These are phyloP conservation scores for Diploscapter pachys DNA, from an alignment of 1,140 invertebrate genomes.

Conservation along the genomic window DNA sequence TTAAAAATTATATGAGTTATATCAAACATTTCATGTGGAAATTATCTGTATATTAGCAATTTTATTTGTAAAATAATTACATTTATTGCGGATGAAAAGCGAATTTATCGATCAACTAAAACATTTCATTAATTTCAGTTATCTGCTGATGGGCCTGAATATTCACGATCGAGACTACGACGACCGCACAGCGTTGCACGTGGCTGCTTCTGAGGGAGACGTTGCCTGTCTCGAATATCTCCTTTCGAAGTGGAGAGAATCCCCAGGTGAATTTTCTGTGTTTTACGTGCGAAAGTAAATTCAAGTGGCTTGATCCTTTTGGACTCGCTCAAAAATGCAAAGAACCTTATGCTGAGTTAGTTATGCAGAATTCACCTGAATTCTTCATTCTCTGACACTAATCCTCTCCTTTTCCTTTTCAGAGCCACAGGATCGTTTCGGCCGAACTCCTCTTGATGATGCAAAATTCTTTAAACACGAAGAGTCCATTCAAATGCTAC, in stretches of 20 bases:
- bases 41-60: no score
- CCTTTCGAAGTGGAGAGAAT: slow-evolving; percentile 75
- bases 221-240: slow-evolving; percentile 34
- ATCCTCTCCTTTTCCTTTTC: not conserved
- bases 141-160: slow-evolving; percentile 40
- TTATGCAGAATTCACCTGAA: slow-evolving; percentile 15
- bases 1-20: no score
- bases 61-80: no score
- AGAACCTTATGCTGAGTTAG: slow-evolving; percentile 8
- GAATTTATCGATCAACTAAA: not conserved
- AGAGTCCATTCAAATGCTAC: slow-evolving; percentile 32
- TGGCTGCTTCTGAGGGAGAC: slow-evolving; percentile 61
- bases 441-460: slow-evolving; percentile 38
- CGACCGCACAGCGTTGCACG: slow-evolving; percentile 68
- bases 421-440: slow-evolving; percentile 31
- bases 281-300: not conserved
- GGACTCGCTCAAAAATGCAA: slow-evolving; percentile 67
- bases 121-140: slow-evolving; percentile 24
- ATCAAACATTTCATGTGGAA: no score
- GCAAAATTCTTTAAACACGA: slow-evolving; percentile 33
- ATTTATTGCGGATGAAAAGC: not conserved
- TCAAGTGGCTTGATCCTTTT: no score
- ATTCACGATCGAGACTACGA: slow-evolving; percentile 81
- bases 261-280: slow-evolving; percentile 55
- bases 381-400: not conserved